phyloP scores from a whole-genome alignment of 2,113 vertebrate species.

The Microtus richardsoni region DNA sequence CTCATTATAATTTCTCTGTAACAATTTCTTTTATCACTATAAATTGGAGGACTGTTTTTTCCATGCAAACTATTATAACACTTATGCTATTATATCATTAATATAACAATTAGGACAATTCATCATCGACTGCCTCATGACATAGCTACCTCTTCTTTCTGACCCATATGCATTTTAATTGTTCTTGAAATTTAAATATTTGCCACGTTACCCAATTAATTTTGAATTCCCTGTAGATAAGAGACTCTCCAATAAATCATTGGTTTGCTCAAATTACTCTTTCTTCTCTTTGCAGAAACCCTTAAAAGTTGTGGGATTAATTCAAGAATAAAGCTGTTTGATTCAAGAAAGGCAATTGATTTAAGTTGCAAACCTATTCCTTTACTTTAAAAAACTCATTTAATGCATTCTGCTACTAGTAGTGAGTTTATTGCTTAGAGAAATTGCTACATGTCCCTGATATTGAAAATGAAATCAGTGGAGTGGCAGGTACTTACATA shows the following conservation, averaged over 20 bases:
- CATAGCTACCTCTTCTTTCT: conserved; percentile 20
- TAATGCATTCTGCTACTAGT: not conserved
- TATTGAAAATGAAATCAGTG: not conserved
- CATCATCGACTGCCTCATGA: conserved; percentile 28
- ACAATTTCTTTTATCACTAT: conserved; percentile 20
- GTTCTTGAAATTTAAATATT: conserved; percentile 56
- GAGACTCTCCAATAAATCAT: conserved; percentile 18
- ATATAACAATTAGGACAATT: conserved; percentile 62
- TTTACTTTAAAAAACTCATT: not conserved
- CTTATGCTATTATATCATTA: conserved; percentile 38
- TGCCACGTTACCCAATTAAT: conserved; percentile 38
- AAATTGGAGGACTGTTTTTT: not conserved
- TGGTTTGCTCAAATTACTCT: not conserved
- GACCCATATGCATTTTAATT: conserved; percentile 61
- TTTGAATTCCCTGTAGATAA: conserved; percentile 48
- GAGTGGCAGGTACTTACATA: not conserved
- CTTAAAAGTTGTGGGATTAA: not conserved
- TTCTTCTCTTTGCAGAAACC: not conserved
- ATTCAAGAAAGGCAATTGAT: not conserved
- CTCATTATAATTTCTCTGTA: not conserved
- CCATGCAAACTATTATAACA: conserved; percentile 36
- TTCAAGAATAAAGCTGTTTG: not conserved
- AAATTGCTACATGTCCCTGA: not conserved
- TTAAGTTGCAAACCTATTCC: not conserved
- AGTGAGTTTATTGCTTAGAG: not conserved